A percentile compares a stretch with the other conserved stretches of the same genome.
phyloP scores from a whole-genome alignment of 1,140 invertebrate genomes.

The Pachypeltis micranthus region DNA sequence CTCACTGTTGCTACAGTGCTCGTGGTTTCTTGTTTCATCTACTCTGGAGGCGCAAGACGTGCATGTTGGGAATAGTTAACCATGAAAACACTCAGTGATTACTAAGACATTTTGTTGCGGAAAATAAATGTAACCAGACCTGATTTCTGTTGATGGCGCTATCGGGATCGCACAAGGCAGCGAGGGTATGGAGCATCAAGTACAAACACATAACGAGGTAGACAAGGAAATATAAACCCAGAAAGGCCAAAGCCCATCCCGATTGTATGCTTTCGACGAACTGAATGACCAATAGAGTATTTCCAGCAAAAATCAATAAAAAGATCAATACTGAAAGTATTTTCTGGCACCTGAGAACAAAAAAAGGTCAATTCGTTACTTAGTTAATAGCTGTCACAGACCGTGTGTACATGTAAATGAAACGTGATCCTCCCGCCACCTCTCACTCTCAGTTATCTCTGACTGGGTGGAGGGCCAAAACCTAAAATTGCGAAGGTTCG shows the following conservation, averaged over 20 bases:
- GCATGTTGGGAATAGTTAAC: no score
- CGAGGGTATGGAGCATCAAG: slow-evolving; percentile 39
- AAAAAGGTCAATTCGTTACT: not conserved
- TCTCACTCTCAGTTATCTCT: no score
- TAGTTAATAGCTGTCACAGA: no score
- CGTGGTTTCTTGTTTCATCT: no score
- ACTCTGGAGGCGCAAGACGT: no score
- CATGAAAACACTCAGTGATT: no score
- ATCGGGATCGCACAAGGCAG: slow-evolving; percentile 14
- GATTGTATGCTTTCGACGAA: slow-evolving; percentile 11
- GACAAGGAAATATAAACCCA: slow-evolving; percentile 22
- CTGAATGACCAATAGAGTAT: slow-evolving; percentile 11
- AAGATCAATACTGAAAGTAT: slow-evolving; percentile 17
- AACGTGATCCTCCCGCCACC: no score
- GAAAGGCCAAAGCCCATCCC: slow-evolving; percentile 4
- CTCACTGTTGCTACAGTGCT: no score
- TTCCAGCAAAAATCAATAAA: slow-evolving; percentile 14
- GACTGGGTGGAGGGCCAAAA: no score
- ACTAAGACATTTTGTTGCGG: no score
- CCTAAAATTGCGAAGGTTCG: no score
- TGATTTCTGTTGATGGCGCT: slow-evolving; percentile 11
- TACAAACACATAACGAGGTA: slow-evolving; percentile 26
- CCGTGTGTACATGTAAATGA: no score
- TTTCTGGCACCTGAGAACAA: slow-evolving; percentile 19
- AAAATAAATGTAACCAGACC: not conserved